Base-by-base conservation (phyloP, 2,888 invertebrate species). In the Atherix ibis region DNA sequence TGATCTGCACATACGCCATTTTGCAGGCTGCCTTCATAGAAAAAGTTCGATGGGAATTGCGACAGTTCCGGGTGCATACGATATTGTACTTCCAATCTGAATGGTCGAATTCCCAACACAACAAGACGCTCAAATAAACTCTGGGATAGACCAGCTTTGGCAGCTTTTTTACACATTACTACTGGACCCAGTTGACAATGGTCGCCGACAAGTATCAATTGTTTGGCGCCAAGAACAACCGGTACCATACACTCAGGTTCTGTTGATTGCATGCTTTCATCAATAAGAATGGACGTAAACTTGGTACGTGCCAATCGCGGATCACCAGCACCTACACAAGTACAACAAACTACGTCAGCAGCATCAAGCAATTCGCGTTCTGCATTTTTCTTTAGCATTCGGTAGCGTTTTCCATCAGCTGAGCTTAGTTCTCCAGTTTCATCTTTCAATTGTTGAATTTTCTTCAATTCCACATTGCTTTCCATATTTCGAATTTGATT, bases 201-300 rank as follows among this genome's bases (percentile, higher is more conserved):
- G 62, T 99, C 98, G 9, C 98, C 98, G 1, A 98, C 98, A 3
- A 98, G 71, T 43, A 98, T 94, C 34, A 98, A 66, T 60, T 97
- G 97, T 47, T 92, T 79, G 5, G 95, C 95, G 9, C 98, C 98
- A 4, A 97, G 68, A 1, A 98, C 94, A 0, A 98, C 94, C 0
- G 98, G 95, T 13, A 98, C 97, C 94, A 98, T 92, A 53, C 95
- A 95, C 52, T 97, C 95, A 0, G 95, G 95, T 54, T 91, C 88
- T 0, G 95, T 95, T 0, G 94, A 89, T 60, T 94, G 94, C 77
- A 91, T 91, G 49, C 87, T 91, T 58, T 97, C 95, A 54, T 97
- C 95, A 43, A 97, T 95, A 9, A 97, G 70, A 46, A 97, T 94
- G 15, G 91, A 91, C 43, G 89, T 83, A 65, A 97, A 97, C 52